These are phyloP conservation scores for Halictus rubicundus DNA, from an alignment of 1,140 invertebrate genomes.

Conservation along the genomic window DNA sequence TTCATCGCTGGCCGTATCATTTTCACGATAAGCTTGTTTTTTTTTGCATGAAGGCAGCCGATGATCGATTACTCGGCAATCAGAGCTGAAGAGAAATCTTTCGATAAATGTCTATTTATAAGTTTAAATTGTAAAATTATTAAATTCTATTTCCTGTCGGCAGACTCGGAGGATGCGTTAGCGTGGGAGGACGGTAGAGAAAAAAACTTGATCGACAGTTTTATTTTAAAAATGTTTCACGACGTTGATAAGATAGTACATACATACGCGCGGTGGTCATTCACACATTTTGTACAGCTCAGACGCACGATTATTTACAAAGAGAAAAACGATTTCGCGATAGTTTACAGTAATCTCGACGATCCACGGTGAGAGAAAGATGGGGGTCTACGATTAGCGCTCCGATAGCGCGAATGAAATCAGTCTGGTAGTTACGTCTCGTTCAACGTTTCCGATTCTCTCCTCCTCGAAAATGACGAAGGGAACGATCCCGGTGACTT, in stretches of 20 bases:
- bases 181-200: too few species aligned
- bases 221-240: constrained; percentile 61
- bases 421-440: constrained; percentile 65
- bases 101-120: too few species aligned
- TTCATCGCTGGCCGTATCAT: too few species aligned
- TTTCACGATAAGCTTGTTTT: too few species aligned
- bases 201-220: too few species aligned
- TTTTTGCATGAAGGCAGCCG: too few species aligned
- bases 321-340: constrained; percentile 27
- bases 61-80: too few species aligned
- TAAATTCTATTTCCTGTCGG: too few species aligned
- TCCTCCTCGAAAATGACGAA: neutral
- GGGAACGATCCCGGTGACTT: neutral
- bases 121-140: too few species aligned
- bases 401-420: constrained; percentile 57
- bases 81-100: too few species aligned
- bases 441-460: neutral
- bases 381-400: constrained; percentile 7
- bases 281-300: constrained; percentile 69
- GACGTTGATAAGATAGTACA: constrained; percentile 51
- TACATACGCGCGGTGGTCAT: constrained; percentile 24
- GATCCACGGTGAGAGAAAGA: constrained; percentile 21
- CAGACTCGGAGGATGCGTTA: too few species aligned
- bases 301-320: constrained; percentile 71
- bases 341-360: constrained; percentile 70